Percentiles rank a stretch among this genome's conserved stretches.
Evolutionary conservation across 1,140 invertebrate species (phyloP).

Genomic region (Diabrotica virgifera): DNA sequence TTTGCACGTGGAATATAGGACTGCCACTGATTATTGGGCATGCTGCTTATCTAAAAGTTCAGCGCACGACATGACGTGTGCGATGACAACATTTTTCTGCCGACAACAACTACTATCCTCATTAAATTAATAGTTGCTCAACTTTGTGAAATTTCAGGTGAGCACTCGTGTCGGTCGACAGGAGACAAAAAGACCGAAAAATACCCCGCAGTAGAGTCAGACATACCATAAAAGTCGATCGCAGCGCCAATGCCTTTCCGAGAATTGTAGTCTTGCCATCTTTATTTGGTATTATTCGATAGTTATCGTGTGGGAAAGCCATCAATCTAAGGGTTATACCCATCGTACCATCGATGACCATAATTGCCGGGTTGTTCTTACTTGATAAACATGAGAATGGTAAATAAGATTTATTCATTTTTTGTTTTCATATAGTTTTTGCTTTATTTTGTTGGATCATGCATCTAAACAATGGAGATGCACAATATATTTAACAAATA

Average conservation of each 20-base stretch:
- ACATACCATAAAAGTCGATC: conserved; percentile 25
- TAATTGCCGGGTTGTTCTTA: conserved; percentile 13
- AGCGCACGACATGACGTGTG: not conserved
- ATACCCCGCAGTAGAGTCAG: conserved; percentile 1
- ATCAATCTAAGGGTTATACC: conserved; percentile 26
- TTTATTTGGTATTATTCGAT: conserved; percentile 42
- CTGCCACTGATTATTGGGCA: no score
- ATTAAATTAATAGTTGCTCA: conserved; percentile 7
- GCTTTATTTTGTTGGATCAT: no score
- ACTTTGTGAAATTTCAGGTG: conserved; percentile 13
- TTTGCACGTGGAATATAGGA: no score
- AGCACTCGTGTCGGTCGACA: not conserved
- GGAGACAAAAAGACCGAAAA: conserved; percentile 7
- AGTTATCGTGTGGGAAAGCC: conserved; percentile 40
- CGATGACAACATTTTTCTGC: conserved; percentile 8
- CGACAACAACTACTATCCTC: not conserved
- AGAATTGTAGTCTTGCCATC: conserved; percentile 16
- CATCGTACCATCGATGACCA: conserved; percentile 6
- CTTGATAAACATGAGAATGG: conserved; percentile 15
- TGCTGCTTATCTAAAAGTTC: not conserved
- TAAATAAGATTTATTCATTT: not conserved
- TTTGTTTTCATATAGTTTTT: not conserved
- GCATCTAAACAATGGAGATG: no score
- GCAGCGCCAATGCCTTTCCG: conserved; percentile 19
- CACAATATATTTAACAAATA: no score